Conservation (phyloP, 64 coral and sea anemone species). For the Stylophora pistillata region DNA sequence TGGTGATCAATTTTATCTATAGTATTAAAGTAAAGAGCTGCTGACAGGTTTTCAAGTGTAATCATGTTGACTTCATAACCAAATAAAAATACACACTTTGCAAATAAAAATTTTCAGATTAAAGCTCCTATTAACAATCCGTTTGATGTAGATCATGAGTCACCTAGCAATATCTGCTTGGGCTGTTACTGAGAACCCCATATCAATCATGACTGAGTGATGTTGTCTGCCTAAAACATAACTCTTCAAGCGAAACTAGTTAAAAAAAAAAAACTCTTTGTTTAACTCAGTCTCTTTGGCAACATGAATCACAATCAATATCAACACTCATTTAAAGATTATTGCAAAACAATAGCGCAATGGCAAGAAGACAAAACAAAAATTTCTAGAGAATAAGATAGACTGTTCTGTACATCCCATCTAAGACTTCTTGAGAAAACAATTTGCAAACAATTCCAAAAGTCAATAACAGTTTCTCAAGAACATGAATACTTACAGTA, state of each 20-base stretch:
- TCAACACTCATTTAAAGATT: not conserved
- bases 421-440: not conserved
- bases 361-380: not conserved
- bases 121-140: not conserved
- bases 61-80: not conserved
- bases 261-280: not conserved
- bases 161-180: not conserved
- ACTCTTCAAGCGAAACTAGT: no score
- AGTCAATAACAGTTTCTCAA: not conserved
- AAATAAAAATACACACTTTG: not conserved
- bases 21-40: no score
- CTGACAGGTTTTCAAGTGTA: not conserved
- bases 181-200: not conserved
- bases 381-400: not conserved
- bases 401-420: not conserved
- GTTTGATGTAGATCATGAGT: not conserved
- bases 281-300: conserved; percentile 4
- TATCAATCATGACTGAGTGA: not conserved
- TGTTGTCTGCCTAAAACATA: not conserved
- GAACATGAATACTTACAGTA: not conserved
- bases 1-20: not conserved
- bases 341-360: not conserved
- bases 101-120: not conserved
- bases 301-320: conserved; percentile 17
- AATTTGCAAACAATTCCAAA: not conserved